A percentile compares a stretch with the other conserved stretches of the same genome.
Conservation (phyloP, 92 coral and sea anemone genomes). For the Siderastrea siderea region DNA sequence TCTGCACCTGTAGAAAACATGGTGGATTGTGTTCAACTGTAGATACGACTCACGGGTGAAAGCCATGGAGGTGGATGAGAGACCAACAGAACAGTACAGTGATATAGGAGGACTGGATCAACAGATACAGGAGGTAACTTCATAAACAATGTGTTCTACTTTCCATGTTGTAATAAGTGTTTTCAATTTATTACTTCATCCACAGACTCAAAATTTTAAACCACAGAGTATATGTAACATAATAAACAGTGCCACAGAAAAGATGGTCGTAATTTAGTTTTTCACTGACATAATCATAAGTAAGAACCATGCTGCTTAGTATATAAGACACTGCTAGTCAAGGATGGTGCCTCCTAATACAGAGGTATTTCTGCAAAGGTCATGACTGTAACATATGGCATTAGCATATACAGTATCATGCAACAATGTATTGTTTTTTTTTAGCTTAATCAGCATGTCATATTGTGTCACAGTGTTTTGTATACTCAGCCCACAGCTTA, state of each 20-base stretch:
- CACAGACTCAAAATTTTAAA: not conserved
- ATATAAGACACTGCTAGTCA: too few species aligned
- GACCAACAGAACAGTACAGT: conserved; percentile 99
- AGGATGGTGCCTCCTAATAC: too few species aligned
- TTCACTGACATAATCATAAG: too few species aligned
- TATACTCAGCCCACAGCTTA: too few species aligned
- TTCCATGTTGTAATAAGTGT: not conserved
- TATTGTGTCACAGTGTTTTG: too few species aligned
- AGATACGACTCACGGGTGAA: conserved; percentile 99
- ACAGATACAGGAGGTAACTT: conserved; percentile 93
- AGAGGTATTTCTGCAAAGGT: too few species aligned
- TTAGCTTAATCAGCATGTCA: too few species aligned
- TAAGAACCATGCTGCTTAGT: too few species aligned
- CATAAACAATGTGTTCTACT: not conserved
- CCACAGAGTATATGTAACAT: not conserved
- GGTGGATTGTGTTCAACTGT: not conserved
- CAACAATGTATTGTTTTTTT: too few species aligned
- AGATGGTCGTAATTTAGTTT: too few species aligned
- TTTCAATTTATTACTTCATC: not conserved
- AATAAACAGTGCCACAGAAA: not conserved
- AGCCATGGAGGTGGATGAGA: conserved; percentile 99
- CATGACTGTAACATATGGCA: too few species aligned
- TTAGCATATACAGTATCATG: too few species aligned
- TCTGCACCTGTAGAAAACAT: not conserved
- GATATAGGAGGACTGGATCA: conserved; percentile 98